Conservation (phyloP, 2,113 vertebrate genomes). For the Australoheros scitulus region DNA sequence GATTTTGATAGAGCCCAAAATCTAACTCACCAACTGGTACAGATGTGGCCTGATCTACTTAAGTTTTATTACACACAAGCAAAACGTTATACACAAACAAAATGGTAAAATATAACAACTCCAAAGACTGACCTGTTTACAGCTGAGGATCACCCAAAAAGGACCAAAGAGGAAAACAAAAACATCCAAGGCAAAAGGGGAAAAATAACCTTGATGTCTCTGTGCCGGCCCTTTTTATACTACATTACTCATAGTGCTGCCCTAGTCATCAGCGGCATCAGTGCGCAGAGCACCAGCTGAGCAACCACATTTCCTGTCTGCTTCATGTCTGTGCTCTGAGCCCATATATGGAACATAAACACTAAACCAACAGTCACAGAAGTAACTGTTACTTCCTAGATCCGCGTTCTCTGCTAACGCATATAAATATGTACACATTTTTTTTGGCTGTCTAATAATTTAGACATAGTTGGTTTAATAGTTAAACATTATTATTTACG, state of each 20-base stretch:
- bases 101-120: rapidly evolving
- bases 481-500: not conserved
- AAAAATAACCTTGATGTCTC: not conserved
- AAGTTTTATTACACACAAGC: not conserved
- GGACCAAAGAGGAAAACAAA: rapidly evolving
- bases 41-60: too few species aligned
- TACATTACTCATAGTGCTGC: not conserved
- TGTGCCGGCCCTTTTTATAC: not conserved
- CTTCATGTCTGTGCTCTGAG: not conserved
- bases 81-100: not conserved
- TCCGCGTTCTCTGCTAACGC: not conserved
- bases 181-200: not conserved
- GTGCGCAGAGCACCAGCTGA: not conserved
- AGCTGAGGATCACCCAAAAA: not conserved
- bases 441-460: not conserved
- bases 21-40: too few species aligned
- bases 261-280: not conserved
- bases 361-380: not conserved
- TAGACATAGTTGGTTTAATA: not conserved
- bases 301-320: not conserved
- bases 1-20: too few species aligned
- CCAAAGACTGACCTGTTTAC: not conserved
- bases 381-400: not conserved
- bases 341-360: not conserved
- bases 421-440: not conserved